Conservation (phyloP, 1,140 invertebrate genomes). For the Tribolium castaneum region DNA sequence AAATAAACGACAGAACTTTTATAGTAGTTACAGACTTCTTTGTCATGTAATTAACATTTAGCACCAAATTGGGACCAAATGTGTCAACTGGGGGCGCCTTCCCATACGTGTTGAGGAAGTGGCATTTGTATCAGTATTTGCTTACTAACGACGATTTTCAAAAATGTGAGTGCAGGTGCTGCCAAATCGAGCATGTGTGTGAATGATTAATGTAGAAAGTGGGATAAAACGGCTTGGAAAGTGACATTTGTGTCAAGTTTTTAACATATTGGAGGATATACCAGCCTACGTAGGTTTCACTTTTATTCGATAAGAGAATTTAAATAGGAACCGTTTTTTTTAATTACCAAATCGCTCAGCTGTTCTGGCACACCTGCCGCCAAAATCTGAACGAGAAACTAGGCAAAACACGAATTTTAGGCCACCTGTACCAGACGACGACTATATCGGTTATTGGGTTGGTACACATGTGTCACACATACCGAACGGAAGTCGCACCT, state of each 20-base stretch:
- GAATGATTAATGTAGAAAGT: background rate
- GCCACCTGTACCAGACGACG: background rate
- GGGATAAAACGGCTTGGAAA: background rate
- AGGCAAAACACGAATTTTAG: background rate
- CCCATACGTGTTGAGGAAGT: too few relatives aligned
- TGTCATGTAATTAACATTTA: too few relatives aligned
- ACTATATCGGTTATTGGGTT: slow-evolving; percentile 3
- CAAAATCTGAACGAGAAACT: background rate
- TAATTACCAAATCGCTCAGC: background rate
- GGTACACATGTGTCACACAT: background rate
- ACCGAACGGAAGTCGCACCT: background rate
- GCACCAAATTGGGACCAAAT: too few relatives aligned
- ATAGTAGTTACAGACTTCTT: too few relatives aligned
- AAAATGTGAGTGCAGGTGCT: background rate
- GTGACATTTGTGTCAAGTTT: background rate
- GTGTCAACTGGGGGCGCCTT: too few relatives aligned
- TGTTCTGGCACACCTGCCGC: background rate
- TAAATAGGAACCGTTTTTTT: background rate
- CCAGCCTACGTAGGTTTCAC: background rate
- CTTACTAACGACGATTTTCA: background rate
- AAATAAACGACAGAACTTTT: too few relatives aligned
- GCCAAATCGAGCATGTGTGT: background rate
- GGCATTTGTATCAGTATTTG: too few relatives aligned
- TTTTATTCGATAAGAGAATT: background rate
- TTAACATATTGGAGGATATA: background rate